Evolutionary conservation across 2,888 invertebrate genomes (phyloP).

Genomic region (Ferrisia virgata): DNA sequence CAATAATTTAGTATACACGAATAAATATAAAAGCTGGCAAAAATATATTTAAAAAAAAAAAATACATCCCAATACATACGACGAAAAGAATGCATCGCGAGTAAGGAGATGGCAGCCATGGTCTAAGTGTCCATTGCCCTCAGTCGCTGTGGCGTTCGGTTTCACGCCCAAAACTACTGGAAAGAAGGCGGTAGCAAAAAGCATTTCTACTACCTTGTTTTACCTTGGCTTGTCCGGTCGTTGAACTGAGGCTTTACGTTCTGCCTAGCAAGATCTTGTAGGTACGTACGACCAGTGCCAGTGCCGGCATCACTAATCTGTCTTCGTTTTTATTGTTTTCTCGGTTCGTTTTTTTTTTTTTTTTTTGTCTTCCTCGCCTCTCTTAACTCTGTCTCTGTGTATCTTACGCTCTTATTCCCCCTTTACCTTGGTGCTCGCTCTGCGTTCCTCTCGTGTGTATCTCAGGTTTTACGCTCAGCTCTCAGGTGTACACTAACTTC

Average conservation of each 20-base stretch:
- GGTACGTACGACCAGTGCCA: slow-evolving; percentile 12
- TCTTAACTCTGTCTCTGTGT: background rate
- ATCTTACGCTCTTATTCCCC: background rate
- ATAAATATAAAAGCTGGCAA: background rate
- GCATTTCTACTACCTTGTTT: slow-evolving; percentile 28
- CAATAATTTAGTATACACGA: no score
- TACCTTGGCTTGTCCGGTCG: slow-evolving; percentile 42
- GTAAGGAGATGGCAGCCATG: background rate
- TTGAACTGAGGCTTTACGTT: slow-evolving; percentile 31
- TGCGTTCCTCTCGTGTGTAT: background rate
- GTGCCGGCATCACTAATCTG: slow-evolving; percentile 30
- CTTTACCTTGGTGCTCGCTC: background rate
- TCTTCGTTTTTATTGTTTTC: slow-evolving; percentile 30
- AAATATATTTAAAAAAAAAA: background rate
- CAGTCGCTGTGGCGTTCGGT: background rate
- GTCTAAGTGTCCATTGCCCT: slow-evolving; percentile 20
- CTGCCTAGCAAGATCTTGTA: slow-evolving; percentile 10
- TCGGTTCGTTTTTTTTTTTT: background rate
- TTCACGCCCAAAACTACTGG: slow-evolving; percentile 32
- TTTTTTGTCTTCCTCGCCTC: background rate
- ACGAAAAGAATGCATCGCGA: background rate
- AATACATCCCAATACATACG: background rate
- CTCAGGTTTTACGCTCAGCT: no score
- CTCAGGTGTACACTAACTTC: background rate
- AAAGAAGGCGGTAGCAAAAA: slow-evolving; percentile 23